Conservation (phyloP, 1,140 invertebrate species). For the Anoplophora glabripennis region DNA sequence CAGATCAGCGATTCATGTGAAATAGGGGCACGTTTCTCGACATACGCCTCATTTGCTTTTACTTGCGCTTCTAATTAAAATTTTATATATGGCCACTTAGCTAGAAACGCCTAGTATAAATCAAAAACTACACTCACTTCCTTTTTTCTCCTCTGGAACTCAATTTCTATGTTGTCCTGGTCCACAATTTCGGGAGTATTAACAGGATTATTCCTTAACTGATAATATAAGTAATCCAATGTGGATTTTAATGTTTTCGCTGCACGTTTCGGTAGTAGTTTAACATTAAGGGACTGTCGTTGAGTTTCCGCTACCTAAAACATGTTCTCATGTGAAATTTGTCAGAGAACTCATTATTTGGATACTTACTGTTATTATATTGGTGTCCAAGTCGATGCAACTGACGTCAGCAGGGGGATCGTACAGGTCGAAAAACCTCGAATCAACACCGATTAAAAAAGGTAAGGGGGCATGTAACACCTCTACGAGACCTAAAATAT, state of each 20-base stretch:
- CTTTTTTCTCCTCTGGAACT: slow-evolving; percentile 69
- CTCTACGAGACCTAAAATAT: slow-evolving; percentile 62
- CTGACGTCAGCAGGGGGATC: slow-evolving; percentile 95
- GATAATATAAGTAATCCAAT: slow-evolving; percentile 60
- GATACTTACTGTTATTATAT: slow-evolving; percentile 74
- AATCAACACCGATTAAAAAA: slow-evolving; percentile 95
- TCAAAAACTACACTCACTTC: slow-evolving; percentile 53
- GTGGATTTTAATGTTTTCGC: slow-evolving; percentile 72
- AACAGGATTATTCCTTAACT: slow-evolving; percentile 30
- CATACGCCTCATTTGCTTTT: no score
- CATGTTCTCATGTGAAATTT: not conserved
- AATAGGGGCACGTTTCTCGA: no score
- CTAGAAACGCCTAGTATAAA: no score
- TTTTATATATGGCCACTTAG: no score
- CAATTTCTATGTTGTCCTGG: slow-evolving; percentile 59
- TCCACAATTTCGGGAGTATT: slow-evolving; percentile 23
- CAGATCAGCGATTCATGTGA: no score
- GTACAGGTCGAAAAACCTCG: slow-evolving; percentile 96
- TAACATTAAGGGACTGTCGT: slow-evolving; percentile 68
- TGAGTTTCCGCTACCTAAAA: slow-evolving; percentile 83
- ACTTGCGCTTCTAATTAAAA: no score
- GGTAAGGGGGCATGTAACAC: slow-evolving; percentile 95
- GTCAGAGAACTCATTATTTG: not conserved
- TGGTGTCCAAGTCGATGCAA: slow-evolving; percentile 97
- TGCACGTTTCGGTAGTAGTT: slow-evolving; percentile 87